Evolutionary conservation across 92 coral and sea anemone species (phyloP), one percentile per base, ranked within the genome.

Genomic region (Epizoanthus illoricatus): DNA sequence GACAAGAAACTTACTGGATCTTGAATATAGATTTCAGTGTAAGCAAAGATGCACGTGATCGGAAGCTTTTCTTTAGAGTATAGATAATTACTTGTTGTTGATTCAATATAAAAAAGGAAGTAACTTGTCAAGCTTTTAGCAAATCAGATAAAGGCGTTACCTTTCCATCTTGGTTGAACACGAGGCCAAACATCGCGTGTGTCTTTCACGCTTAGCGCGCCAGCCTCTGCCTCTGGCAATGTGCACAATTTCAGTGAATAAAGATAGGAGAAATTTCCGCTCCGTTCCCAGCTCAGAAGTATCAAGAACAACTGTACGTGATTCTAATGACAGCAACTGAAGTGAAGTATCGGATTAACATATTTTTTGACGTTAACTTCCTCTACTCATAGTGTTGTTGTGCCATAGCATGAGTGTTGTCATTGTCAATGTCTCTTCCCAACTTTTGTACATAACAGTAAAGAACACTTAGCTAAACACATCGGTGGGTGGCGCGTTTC

Each of bases 401-500:
- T 15, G n/a, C 45, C 8, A 18, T 18, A 12, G 73, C 21, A 68
- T 10, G n/a, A 33, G 73, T 39, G 19, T 10, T 39, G 45, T 68
- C 41, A 68, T 10, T 39, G 45, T 68, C 18, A 68, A 68, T 28
- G 42, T 40, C 70, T 65, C 70, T 65, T 28, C 43, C 70, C 40
- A 40, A 68, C 18, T 18, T 43, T 5, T 68, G 49, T 68, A 68
- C 73, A 68, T 36, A 68, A 39, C 49, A 71, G 59, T 20, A 45
- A 71, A 76, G 8, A 58, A 20, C 63, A 20, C 24, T 54, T 78
- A 62, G 52, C 65, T 63, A 63, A 78, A 63, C 57, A 63, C 20
- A 24, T 2, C 59, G 8, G 60, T 78, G 33, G 82, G 71, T 78
- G 82, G 82, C 60, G 45, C 19, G 61, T 64, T 76, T 78, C 47